Conservation (phyloP, 2,888 invertebrate genomes). For the Protonemura montana region DNA sequence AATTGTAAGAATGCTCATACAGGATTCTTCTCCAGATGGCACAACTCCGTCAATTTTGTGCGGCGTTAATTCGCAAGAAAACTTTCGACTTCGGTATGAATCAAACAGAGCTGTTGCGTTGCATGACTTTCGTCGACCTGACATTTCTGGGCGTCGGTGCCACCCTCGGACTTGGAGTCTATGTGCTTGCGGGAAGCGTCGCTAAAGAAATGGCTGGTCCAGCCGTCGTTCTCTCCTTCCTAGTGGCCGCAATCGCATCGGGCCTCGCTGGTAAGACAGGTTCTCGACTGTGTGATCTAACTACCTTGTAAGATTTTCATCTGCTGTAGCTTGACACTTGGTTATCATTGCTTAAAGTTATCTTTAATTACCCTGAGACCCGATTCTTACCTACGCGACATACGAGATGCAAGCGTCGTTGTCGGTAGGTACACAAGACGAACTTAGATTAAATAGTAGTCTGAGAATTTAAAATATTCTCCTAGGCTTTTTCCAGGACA, state of each 20-base stretch:
- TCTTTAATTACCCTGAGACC: no score
- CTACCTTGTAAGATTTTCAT: no score
- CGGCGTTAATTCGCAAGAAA: constrained; percentile 45
- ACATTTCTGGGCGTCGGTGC: constrained; percentile 88
- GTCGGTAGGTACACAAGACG: no score
- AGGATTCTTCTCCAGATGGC: background rate
- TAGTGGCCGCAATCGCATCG: constrained; percentile 91
- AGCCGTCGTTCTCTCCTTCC: constrained; percentile 87
- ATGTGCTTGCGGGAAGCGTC: constrained; percentile 90
- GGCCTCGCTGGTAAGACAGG: constrained; percentile 79
- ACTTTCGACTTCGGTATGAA: constrained; percentile 39
- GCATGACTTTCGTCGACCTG: constrained; percentile 82
- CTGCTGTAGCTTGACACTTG: no score
- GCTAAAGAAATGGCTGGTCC: constrained; percentile 89
- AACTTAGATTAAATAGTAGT: no score
- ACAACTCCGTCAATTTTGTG: background rate
- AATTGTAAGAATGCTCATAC: no score
- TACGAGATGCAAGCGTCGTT: no score
- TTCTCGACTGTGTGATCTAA: no score
- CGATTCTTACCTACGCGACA: no score
- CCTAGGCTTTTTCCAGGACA: no score
- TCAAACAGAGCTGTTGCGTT: constrained; percentile 65
- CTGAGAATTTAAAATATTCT: no score
- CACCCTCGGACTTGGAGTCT: constrained; percentile 94
- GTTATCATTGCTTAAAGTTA: no score